Conservation (phyloP, 2,113 vertebrate genomes). For the Ptilonorhynchus violaceus region DNA sequence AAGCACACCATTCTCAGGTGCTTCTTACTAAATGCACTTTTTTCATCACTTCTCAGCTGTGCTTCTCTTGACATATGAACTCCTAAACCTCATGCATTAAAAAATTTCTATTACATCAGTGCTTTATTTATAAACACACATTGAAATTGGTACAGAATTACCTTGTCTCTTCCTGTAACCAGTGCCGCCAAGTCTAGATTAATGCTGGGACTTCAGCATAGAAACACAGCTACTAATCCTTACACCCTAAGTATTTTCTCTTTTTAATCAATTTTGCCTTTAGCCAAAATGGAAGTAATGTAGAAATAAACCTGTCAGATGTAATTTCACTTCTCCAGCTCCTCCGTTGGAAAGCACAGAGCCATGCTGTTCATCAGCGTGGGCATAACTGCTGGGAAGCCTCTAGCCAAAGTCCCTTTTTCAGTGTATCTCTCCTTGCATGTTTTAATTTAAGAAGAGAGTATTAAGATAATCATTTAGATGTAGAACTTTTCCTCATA, state of each 20-base stretch:
- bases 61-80: neutral
- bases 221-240: neutral
- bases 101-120: neutral
- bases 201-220: neutral
- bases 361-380: neutral
- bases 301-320: neutral
- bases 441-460: neutral
- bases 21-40: neutral
- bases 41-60: neutral
- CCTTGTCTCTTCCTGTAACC: neutral
- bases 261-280: slow-evolving; percentile 13
- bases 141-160: neutral
- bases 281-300: neutral
- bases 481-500: neutral
- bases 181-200: neutral
- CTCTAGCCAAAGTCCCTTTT: neutral
- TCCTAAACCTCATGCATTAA: neutral
- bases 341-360: neutral
- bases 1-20: neutral
- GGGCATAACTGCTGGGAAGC: neutral
- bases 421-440: neutral
- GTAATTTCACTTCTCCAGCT: neutral
- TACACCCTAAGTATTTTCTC: neutral
- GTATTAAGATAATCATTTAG: neutral
- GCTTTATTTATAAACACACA: neutral